Base-by-base conservation (phyloP, 2,888 invertebrate genomes). In the Catotricha subobsoleta region DNA sequence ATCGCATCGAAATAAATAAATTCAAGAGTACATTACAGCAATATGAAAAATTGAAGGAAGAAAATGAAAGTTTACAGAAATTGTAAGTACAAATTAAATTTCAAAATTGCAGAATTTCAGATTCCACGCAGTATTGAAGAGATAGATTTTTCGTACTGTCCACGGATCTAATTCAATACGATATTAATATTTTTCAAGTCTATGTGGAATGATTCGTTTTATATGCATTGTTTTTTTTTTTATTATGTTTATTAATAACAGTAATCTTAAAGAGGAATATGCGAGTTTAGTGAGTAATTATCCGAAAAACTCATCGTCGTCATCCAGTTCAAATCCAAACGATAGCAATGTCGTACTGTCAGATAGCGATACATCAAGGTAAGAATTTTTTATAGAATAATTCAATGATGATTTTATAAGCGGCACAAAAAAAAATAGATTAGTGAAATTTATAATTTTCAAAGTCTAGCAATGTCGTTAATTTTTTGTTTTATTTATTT, bases 1-100 rank as follows among this genome's bases (percentile, higher is more conserved):
- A 62, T 48, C 54, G 57, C 0, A 48, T 46, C 2, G 62, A 59
- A 46, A 60, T 62, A 3, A 49, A 49, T 1, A 58, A 60, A 44
- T 62, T 60, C 43, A 54, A 57, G 20, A 55, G 55, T 9, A 56
- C 58, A 4, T 50, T 56, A 10, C 55, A 56, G 39, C 60, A 62
- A 36, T 62, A 62, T 44, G 58, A 60, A 25, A 58, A 61, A 43
- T 47, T 62, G 4, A 59, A 59, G 58, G 59, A 62, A 46, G 60
- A 60, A 46, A 62, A 59, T 36, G 58, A 60, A 45, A 58, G 51
- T 45, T 55, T 60, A 54, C 58, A 59, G 40, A 57, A 57, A 25
- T 2, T 16, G 39, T 39, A 39, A 39, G 20, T 35, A 5, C 2
- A 25, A 15, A 33, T 18, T 2, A 12, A 19, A 10, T 33, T 5